Conservation (phyloP, 2,113 vertebrate species). For the Rhinichthys klamathensis region DNA sequence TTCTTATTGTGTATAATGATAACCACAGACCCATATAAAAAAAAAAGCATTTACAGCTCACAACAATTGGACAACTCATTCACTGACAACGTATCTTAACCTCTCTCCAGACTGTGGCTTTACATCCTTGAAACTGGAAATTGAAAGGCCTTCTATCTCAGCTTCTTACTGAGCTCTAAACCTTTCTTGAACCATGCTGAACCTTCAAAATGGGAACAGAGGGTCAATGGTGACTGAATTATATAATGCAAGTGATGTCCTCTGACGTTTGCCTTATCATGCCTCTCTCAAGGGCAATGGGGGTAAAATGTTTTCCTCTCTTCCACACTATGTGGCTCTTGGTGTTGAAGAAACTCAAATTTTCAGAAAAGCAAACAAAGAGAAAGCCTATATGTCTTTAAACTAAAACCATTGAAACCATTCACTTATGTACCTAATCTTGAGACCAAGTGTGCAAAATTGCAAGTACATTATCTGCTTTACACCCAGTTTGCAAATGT, state of each 20-base stretch:
- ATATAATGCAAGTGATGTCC: not conserved
- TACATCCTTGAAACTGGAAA: not conserved
- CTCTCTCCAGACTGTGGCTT: not conserved
- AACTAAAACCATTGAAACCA: not conserved
- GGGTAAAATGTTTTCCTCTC: not conserved
- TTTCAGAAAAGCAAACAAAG: conserved; percentile 4
- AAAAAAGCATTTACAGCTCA: not conserved
- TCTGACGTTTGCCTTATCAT: not conserved
- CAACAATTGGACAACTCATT: not conserved
- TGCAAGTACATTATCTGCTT: too few species aligned
- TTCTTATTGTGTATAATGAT: not conserved
- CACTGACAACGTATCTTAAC: not conserved
- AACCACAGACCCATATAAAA: not conserved
- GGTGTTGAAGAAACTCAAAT: not conserved
- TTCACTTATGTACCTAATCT: too few species aligned
- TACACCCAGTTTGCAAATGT: too few species aligned
- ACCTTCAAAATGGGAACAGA: not conserved
- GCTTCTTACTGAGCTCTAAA: not conserved
- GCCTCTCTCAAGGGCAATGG: not conserved
- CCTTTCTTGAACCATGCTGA: not conserved
- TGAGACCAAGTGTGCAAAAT: too few species aligned
- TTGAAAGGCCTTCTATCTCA: not conserved
- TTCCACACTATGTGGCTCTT: not conserved
- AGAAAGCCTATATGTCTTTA: too few species aligned
- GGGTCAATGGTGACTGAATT: not conserved